Base-by-base conservation (phyloP, 2,113 vertebrate genomes). In the Agapornis roseicollis region DNA sequence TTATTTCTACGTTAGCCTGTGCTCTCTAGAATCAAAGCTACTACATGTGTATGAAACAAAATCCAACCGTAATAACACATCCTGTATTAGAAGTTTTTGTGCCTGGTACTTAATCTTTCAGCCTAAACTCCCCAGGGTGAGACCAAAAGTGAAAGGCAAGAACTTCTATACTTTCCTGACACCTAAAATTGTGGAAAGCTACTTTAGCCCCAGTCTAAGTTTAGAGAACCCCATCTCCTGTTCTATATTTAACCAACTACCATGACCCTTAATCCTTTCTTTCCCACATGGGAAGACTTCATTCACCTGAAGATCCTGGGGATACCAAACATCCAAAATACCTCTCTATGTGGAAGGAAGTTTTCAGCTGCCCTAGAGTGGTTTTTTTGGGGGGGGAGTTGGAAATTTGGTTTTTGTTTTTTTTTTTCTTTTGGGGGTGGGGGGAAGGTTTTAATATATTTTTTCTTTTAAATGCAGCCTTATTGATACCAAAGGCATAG, bases 321-420 rank as follows among this genome's bases (percentile, higher is more conserved):
- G 23, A 52, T 53, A 47, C 3, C 41, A 41, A 76, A 27, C 20
- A 71, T 20, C 17, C 10, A 72, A 49, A 71, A 44, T 5, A 20
- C 31, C 7, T 83, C 65, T 17, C 9, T 66, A 11, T 3, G 17
- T 17, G 9, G 35, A 73, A 44, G 13, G 41, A 76, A 82, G 8
- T 52, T n/a, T 83, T 66, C 17, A 24, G 10, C 39, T 61, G 19
- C 4, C 25, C 23, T 69, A 6, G 9, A 19, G 2, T 27, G 13
- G 0, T 1, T n/a, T 53, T 73, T 25, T 6, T 9, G 17, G 39
- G 4, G 23, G 14, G 3, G 23, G 15, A n/a, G n/a, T n/a, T 17
- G 17, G 23, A 3, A 7, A 13, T 42, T n/a, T 61, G 14, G 1
- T 14, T 41, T 35, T 42, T 52, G n/a, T 31, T n/a, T 50, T 6